A percentile compares a stretch with the other conserved stretches of the same genome.
These are phyloP conservation scores for Enchytraeus crypticus DNA, from an alignment of 2,888 invertebrate genomes.

Conservation along the genomic window DNA sequence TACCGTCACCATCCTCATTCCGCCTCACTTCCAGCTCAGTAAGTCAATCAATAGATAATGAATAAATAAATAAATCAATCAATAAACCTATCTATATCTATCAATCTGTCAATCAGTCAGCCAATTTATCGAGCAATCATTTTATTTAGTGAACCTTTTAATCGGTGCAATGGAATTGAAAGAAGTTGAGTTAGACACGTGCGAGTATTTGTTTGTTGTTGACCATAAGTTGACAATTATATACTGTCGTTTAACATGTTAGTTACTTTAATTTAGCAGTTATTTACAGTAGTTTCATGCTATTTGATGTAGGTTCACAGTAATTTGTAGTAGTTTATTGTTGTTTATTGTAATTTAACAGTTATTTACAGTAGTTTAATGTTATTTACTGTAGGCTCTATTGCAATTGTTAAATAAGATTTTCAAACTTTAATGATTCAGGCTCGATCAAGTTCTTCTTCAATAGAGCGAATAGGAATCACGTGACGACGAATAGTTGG, in stretches of 20 bases:
- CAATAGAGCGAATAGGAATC: background rate
- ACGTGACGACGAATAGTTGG: constrained; percentile 1
- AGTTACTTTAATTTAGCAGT: no score
- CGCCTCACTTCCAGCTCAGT: constrained; percentile 17
- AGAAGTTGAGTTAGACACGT: no score
- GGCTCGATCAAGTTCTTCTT: constrained; percentile 4
- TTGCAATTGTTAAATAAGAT: no score
- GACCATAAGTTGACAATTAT: background rate
- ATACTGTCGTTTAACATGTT: no score
- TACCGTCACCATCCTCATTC: constrained; percentile 15
- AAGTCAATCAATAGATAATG: constrained; percentile 4
- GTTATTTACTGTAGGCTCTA: no score
- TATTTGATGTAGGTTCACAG: no score
- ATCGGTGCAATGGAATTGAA: background rate
- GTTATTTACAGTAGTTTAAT: no score
- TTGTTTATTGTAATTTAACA: no score
- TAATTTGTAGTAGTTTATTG: no score
- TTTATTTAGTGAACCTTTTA: background rate
- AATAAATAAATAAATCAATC: background rate
- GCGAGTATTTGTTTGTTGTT: no score
- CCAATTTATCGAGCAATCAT: background rate
- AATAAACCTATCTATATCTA: background rate
- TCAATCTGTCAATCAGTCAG: background rate
- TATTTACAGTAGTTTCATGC: no score
- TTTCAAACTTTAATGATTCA: background rate